Percentiles rank a stretch among this genome's conserved stretches.
These are phyloP conservation scores for Enoplosus armatus DNA, from an alignment of 2,797 vertebrate genomes.

Conservation along the genomic window DNA sequence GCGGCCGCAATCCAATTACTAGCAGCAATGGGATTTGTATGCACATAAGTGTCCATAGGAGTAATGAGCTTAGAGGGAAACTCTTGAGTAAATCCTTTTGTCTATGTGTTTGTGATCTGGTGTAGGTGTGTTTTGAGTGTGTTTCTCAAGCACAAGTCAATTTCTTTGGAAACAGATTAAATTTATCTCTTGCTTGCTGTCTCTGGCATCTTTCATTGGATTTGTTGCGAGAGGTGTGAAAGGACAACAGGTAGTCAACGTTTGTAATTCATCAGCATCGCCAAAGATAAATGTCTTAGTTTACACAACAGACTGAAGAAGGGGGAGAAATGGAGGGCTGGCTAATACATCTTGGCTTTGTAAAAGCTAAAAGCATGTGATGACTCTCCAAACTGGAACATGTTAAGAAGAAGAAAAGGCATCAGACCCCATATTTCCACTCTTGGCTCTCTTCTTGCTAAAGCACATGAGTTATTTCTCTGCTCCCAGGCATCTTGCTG, in stretches of 20 bases:
- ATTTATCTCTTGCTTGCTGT: neutral
- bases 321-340: neutral
- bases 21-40: slow-evolving; percentile 35
- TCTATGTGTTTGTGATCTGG: neutral
- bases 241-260: slow-evolving; percentile 7
- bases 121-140: neutral
- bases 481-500: neutral
- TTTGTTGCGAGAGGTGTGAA: slow-evolving; percentile 26
- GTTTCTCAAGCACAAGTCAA: neutral
- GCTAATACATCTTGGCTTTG: neutral
- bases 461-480: neutral
- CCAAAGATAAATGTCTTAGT: neutral
- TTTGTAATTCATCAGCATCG: slow-evolving; percentile 4
- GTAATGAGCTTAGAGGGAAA: slow-evolving; percentile 24
- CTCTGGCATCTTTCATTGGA: neutral
- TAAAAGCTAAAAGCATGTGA: neutral
- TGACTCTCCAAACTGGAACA: neutral
- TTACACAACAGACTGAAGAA: neutral
- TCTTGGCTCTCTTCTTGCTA: neutral
- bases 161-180: neutral
- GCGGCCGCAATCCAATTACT: slow-evolving; percentile 11
- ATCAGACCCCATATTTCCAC: neutral
- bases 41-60: slow-evolving; percentile 16
- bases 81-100: slow-evolving; percentile 17
- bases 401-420: neutral